These are phyloP conservation scores for Mastacembelus armatus DNA, from an alignment of 2,797 vertebrate genomes.

Conservation along the genomic window DNA sequence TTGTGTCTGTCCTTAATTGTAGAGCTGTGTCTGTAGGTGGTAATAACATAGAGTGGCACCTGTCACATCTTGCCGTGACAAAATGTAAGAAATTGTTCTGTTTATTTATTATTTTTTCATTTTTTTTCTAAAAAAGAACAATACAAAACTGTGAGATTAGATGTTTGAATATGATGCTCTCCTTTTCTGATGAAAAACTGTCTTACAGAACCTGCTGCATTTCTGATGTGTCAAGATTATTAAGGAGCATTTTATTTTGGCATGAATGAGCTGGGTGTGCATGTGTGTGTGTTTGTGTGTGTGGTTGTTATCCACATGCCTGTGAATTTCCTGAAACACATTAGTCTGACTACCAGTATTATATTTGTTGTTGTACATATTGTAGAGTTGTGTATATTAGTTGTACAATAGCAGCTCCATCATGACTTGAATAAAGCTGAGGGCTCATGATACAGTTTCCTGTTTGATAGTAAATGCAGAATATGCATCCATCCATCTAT, in stretches of 20 bases:
- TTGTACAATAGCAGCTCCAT: constrained; percentile 66
- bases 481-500: too few relatives aligned
- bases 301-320: constrained; percentile 49
- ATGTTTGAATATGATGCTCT: constrained; percentile 74
- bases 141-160: constrained; percentile 55
- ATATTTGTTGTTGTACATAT: constrained; percentile 74
- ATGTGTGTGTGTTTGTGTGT: constrained; percentile 8
- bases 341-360: constrained; percentile 55
- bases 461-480: constrained; percentile 20
- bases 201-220: constrained; percentile 61
- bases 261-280: constrained; percentile 48
- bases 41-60: constrained; percentile 47
- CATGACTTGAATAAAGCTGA: constrained; percentile 76
- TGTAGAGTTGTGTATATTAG: constrained; percentile 74
- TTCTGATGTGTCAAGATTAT: constrained; percentile 71
- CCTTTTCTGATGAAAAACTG: constrained; percentile 60
- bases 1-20: constrained; percentile 47
- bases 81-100: constrained; percentile 52
- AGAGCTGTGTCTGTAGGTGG: constrained; percentile 58
- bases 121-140: constrained; percentile 44
- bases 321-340: constrained; percentile 59
- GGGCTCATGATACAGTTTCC: constrained; percentile 44
- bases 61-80: constrained; percentile 68
- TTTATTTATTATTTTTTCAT: constrained; percentile 43
- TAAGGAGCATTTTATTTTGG: constrained; percentile 57